Base-by-base conservation (phyloP, 53 echinoderm and acorn worm species). In the Zoroaster sp. region DNA sequence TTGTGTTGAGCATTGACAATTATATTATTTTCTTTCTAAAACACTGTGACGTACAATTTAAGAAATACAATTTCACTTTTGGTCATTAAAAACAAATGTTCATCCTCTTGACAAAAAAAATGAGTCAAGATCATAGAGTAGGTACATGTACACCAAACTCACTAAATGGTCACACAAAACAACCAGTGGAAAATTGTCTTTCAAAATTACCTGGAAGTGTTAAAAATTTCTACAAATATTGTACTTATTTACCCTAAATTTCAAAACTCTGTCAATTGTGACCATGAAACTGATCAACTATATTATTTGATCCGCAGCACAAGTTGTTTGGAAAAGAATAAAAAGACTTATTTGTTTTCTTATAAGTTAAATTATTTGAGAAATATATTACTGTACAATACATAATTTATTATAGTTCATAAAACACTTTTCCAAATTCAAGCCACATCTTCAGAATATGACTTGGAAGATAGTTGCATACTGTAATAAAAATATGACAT, bases 361-460 rank as follows among this genome's bases (percentile, higher is more conserved):
- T 67, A 81, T 81, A 81, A 81, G 81, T 81, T 81, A 81, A 81
- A 81, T 81, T 67, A 81, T 81, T 66, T 81, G 81, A 81, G 81
- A 81, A 81, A 81, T 81, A 81, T 81, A 81, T 81, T 81, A 81
- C 81, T 81, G 81, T 81, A 81, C 66, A 25, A 65, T 54, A 81
- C 81, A 81, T 81, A 81, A 81, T 80, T 80, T 80, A 80, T 54
- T 81, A 81, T 41, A 81, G 66, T 81, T 81, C 81, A 67, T 81
- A 81, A 81, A 81, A 81, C 23, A 33, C 23, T 39, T 59, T 32
- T 42, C 74, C 42, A 28, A 54, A 39, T 55, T 41, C 66, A 25
- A 54, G 37, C 8, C 68, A 1, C 36, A 18, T 23, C 14, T n/a
- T 81, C n/a, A 66, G 54, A 81, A 28, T 17, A 36, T 21, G 68